Base-by-base conservation (phyloP, 2,797 vertebrate species). In the Fistularia commersonii region DNA sequence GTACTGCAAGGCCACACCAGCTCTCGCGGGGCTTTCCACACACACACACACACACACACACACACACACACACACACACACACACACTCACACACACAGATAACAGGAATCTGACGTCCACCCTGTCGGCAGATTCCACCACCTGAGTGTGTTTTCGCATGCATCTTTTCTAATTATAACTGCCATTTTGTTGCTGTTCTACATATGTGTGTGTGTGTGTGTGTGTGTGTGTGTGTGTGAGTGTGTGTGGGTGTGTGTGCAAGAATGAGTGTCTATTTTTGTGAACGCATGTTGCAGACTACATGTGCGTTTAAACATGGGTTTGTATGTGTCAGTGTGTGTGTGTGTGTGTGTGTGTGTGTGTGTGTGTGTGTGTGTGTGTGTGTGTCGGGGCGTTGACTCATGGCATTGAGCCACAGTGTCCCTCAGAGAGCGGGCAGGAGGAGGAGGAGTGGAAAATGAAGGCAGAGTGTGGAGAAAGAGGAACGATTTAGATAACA, bases 41-140 rank as follows among this genome's bases (percentile, higher is more conserved):
- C 56, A 62, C 54, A 64, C 59, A 57, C 55, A 68, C 53, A 54
- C 56, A 64, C 37, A 60, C 47, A 57, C 64, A 49, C 37, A 61
- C 48, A 52, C 66, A 54, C 37, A 66, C 38, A 51, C 48, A 61
- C 52, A 51, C 52, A 57, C 8, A 43, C 41, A 63, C 50, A 50
- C 48, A 59, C 45, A 51, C 54, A 57, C 45, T 40, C 52, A 54
- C 51, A 48, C 37, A 40, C 5, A 5, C 38, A 38, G 68, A n/a
- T n/a, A n/a, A n/a, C n/a, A n/a, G n/a, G n/a, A n/a, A 69, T 66
- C 6, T 35, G 34, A 35, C 6, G 34, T 66, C 65, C 74, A 80
- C 77, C 67, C 13, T 59, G 81, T 90, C 89, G 91, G 90, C 90
- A 87, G 81, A 92, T 92, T 92, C 87, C 85, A 81, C 60, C 82